phyloP scores from a whole-genome alignment of 2,888 invertebrate species.

The Tenthredo scrophulariae region DNA sequence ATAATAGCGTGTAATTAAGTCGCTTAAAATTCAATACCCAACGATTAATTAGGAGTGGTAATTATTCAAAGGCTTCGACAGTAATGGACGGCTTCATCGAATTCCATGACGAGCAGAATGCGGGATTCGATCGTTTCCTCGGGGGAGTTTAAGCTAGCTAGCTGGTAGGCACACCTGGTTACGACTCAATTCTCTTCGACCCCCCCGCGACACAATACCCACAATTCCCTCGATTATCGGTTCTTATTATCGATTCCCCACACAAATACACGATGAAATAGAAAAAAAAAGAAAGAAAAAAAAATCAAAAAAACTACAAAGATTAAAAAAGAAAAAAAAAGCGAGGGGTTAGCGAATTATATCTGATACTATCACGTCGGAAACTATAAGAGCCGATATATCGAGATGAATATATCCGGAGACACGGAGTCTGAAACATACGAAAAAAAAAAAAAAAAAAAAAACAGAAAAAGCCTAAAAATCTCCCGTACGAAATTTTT shows the following conservation, averaged over 20 bases:
- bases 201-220: neutral
- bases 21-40: conserved; percentile 22
- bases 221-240: conserved; percentile 7
- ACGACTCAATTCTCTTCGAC: conserved; percentile 31
- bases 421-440: neutral
- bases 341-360: too few species aligned
- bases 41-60: conserved; percentile 50
- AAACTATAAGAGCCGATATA: neutral
- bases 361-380: too few species aligned
- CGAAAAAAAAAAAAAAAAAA: too few species aligned
- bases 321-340: too few species aligned
- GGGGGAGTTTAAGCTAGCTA: neutral
- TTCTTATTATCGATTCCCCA: neutral
- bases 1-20: conserved; percentile 30
- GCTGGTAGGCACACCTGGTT: neutral
- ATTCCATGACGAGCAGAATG: conserved; percentile 62
- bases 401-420: too few species aligned
- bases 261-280: too few species aligned
- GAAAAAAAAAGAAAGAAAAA: too few species aligned
- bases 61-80: conserved; percentile 54
- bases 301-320: neutral
- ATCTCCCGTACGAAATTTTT: conserved; percentile 15
- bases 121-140: conserved; percentile 25
- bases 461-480: too few species aligned
- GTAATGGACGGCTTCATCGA: conserved; percentile 65